Base-by-base conservation (phyloP, 2,113 vertebrate species). In the Morone saxatilis region DNA sequence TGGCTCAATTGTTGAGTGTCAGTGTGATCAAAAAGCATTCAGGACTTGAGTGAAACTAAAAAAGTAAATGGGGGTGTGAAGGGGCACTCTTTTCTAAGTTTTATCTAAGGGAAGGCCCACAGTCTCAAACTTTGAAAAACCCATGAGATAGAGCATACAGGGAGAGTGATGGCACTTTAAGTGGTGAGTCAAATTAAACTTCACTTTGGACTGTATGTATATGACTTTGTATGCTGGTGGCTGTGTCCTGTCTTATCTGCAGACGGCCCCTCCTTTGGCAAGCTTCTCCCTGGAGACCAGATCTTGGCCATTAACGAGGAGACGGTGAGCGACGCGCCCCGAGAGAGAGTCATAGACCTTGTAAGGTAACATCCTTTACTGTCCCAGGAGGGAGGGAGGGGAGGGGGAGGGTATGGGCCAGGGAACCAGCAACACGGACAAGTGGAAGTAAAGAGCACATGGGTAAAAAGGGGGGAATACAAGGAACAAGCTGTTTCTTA, bases 261-360 rank as follows among this genome's bases (percentile, higher is more conserved):
- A 99, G 97, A 98, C 84, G 98, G 98, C 90, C 97, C 97, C 73
- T 99, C 97, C 86, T 97, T 97, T 93, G 96, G 98, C 94, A 99
- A 98, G 90, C 97, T 99, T 92, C 95, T 99, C 83, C 93, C 97
- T 71, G 97, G 97, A 94, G 98, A 99, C 94, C 97, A 99, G 95
- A 98, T 99, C 95, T 96, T 99, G 94, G 97, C 97, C 94, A 98
- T 99, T 95, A 97, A 98, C 83, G 92, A 98, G 86, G 97, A 99
- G 95, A 96, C 97, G 8, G 96, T 99, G 96, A 98, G 97, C 94
- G 98, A 98, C 95, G 96, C 95, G 82, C 95, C 97, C 92, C 95
- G 97, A 88, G 97, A 98, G 96, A 98, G 97, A 96, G 96, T 98
- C 97, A 98, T 99, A 94, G 97, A 99, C 94, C 97, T 99, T 90